A percentile compares a stretch with the other conserved stretches of the same genome.
These are phyloP conservation scores for Drosophila truncata DNA, from an alignment of 1,140 invertebrate genomes.

Conservation along the genomic window DNA sequence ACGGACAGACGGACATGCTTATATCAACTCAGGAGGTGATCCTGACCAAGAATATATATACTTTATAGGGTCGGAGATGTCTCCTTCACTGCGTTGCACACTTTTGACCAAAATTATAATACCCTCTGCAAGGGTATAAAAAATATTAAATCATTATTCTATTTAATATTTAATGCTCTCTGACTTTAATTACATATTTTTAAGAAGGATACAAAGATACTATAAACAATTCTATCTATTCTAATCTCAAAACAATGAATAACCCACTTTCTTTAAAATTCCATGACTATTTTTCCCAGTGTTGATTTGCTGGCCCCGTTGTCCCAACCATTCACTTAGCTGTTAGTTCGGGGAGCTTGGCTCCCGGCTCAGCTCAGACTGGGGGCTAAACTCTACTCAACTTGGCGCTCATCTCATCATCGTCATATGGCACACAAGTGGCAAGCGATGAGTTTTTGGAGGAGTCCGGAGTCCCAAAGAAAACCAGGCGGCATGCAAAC, in stretches of 20 bases:
- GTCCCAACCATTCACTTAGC: conserved; percentile 30
- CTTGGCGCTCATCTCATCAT: conserved; percentile 57
- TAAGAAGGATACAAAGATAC: too few relatives aligned
- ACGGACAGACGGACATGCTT: too few relatives aligned
- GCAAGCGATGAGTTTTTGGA: conserved; percentile 51
- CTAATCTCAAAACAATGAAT: neutral
- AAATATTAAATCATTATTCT: too few relatives aligned
- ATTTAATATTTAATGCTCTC: too few relatives aligned
- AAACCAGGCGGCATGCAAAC: conserved; percentile 52
- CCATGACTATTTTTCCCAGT: conserved; percentile 7
- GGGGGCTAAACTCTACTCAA: conserved; percentile 45
- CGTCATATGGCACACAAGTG: conserved; percentile 67
- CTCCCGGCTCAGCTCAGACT: conserved; percentile 27
- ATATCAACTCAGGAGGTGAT: too few relatives aligned
- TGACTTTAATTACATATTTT: too few relatives aligned
- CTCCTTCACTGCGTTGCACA: too few relatives aligned
- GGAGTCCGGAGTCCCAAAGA: conserved; percentile 42
- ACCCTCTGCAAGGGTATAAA: too few relatives aligned
- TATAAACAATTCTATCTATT: too few relatives aligned
- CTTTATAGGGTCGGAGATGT: too few relatives aligned
- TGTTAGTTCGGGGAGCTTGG: conserved; percentile 42
- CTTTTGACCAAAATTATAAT: too few relatives aligned
- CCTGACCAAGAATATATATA: too few relatives aligned
- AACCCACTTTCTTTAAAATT: neutral
- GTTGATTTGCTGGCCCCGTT: neutral